Evolutionary conservation across 2,113 vertebrate genomes (phyloP), one percentile per base, ranked within the genome.

Genomic region (Tyto alba): DNA sequence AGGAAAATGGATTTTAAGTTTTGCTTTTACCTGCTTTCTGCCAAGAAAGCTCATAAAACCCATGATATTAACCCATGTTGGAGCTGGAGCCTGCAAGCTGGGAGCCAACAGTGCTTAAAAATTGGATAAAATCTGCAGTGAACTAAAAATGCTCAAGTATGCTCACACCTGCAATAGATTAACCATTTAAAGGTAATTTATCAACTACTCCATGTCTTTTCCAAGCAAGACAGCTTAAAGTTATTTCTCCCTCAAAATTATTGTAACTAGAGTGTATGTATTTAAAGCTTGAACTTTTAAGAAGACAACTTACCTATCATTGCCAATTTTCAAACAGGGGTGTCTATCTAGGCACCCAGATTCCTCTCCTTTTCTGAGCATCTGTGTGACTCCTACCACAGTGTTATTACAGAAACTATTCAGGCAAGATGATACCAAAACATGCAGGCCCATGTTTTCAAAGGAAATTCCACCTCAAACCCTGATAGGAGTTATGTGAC

Each of bases 1-100:
- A 95, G 50, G 81, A 71, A 95, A 97, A 79, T 34, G n/a, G 26
- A 64, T 97, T 95, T 94, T 85, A 97, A 87, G 74, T 92, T 86
- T 81, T 74, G 36, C 75, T 91, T 91, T 97, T 74, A 95, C 93
- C 63, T 94, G 66, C 64, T 84, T 93, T 18, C 80, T 91, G 64
- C 71, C 66, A 94, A 81, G 82, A 85, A 93, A 91, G 22, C 45
- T 86, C 53, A 84, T 88, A 95, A 90, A 93, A 74, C 60, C 45
- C 83, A 63, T 36, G 85, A 85, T 97, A 95, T 96, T 94, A 96
- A 93, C 60, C 50, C 34, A 14, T 29, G 40, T 47, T 85, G 72
- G 56, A 92, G 48, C 32, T 92, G 34, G 4, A 53, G 41, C 45
- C 43, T 81, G 16, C 63, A 95, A 94, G 29, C 69, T 85, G 74